Base-by-base conservation (phyloP, 2,797 vertebrate species). In the Macroramphosus scolopax region DNA sequence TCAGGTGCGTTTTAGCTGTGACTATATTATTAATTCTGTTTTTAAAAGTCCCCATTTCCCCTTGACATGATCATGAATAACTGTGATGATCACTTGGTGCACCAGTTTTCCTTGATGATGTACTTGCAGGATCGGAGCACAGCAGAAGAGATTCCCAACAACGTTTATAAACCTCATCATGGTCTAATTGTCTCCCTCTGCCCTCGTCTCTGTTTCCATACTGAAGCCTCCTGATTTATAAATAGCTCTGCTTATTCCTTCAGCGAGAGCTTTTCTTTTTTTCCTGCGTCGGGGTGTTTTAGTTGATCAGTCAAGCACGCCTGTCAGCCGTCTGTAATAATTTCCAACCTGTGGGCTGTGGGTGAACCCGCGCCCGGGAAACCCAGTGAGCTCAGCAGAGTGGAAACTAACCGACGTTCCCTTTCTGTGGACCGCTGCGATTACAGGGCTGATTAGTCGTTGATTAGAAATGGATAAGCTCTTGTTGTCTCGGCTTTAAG, bases 301-400 rank as follows among this genome's bases (percentile, higher is more conserved):
- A 32, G 57, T 44, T 24, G 11, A 47, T 60, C 66, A 75, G 64
- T 74, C 75, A 68, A 75, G 80, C 80, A 14, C 72, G 59, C 42
- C 52, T 36, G 46, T 63, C 59, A 75, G 61, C 55, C 18, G 22
- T 60, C 56, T 65, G 68, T 54, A 68, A 81, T 76, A 55, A 73
- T 77, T 68, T 46, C 59, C 67, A 69, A 49, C 31, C 42, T 38
- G 51, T 1, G 17, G 53, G 63, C 67, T 60, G 33, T 13, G 17
- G 36, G 40, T 9, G 4, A 73, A 46, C 25, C 30, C 24, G 1
- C 55, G 50, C 63, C 53, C 54, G 47, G 57, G 32, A 51, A 64
- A 60, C 65, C 51, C 47, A 66, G 18, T 15, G 40, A 74, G 51
- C 55, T 71, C 56, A 60, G 41, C 17, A n/a, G 57, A 31, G 64